Conservation (phyloP, 2,797 vertebrate species). For the Chelonia mydas region DNA sequence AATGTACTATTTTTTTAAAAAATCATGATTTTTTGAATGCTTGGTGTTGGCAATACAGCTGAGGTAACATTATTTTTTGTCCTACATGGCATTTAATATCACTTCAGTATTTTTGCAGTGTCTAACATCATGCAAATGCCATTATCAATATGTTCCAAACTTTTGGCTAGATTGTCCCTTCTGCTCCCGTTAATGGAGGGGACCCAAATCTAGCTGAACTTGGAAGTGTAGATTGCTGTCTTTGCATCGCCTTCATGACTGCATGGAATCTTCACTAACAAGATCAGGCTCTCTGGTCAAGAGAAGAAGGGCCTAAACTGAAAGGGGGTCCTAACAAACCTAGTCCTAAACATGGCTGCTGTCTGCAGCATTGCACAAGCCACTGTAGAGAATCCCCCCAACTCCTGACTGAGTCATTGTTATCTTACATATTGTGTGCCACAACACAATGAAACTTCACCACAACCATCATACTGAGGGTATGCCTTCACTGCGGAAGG, state of each 20-base stretch:
- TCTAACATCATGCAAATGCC: background rate
- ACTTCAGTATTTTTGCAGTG: no score
- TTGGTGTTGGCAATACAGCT: background rate
- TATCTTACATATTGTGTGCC: background rate
- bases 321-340: background rate
- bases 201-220: fast-evolving
- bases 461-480: background rate
- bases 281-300: background rate
- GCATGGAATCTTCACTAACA: background rate
- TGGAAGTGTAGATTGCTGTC: background rate
- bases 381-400: background rate
- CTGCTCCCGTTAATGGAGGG: fast-evolving
- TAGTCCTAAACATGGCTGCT: background rate
- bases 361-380: background rate
- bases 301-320: background rate
- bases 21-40: background rate
- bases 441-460: background rate
- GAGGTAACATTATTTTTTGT: background rate
- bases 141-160: fast-evolving
- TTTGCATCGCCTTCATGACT: background rate
- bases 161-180: background rate
- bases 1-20: fast-evolving
- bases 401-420: background rate
- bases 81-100: no score
- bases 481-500: background rate